phyloP scores from a whole-genome alignment of 2,113 vertebrate species.

The Trogon melanurus region DNA sequence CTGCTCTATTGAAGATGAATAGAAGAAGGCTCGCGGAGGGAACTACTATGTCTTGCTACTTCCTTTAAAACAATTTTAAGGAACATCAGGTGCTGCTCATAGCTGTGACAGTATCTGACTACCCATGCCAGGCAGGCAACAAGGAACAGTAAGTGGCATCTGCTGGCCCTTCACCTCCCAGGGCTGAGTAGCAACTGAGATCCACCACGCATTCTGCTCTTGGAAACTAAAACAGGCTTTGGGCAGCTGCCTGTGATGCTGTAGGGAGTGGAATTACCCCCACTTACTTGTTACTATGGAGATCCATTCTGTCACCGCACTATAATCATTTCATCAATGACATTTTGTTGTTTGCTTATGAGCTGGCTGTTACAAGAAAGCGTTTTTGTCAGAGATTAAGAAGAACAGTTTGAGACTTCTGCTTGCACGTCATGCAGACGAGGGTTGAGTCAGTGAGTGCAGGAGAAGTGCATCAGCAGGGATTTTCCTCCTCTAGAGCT shows the following conservation, averaged over 20 bases:
- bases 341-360: neutral
- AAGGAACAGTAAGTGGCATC: neutral
- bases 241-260: neutral
- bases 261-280: neutral
- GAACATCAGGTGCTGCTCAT: neutral
- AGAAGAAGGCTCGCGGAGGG: neutral
- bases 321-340: neutral
- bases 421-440: neutral
- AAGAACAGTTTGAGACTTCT: neutral
- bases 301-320: constrained; percentile 3
- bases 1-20: neutral
- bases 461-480: neutral
- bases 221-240: neutral
- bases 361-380: constrained; percentile 10
- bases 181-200: neutral
- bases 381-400: constrained; percentile 17
- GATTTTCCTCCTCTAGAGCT: neutral
- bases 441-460: neutral
- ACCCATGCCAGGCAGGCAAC: neutral
- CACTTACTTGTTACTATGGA: neutral
- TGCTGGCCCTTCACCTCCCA: neutral
- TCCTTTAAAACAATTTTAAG: neutral
- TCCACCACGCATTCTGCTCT: neutral
- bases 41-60: neutral
- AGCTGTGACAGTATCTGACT: neutral